Evolutionary conservation across 2,888 invertebrate genomes (phyloP), one percentile per base, ranked within the genome.

Genomic region (Notodonta ziczac): DNA sequence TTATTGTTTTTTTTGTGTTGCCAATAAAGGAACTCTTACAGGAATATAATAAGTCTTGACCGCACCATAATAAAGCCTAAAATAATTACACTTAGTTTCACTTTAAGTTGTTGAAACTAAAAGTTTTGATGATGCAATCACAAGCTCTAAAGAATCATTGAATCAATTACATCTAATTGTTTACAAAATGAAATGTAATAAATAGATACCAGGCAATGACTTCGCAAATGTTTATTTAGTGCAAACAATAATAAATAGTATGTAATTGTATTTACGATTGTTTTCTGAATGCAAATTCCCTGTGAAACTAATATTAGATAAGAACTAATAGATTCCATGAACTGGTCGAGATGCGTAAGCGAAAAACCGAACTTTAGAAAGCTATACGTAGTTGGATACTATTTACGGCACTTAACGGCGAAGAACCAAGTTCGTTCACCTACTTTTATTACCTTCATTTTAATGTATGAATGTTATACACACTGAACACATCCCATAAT

Each of bases 371-470:
- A 69, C 64, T 74, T 73, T 67, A 69, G 73, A 80, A 74, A 74
- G 73, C 76, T 54, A 53, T 16, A 6, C 2, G 24, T 9, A 77
- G 61, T 39, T 14, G 58, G 63, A 61, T 56, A 67, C 66, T 69
- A 75, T 75, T 76, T 74, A 72, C 71, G 60, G 70, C 77, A 24
- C 24, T 24, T 24, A 24, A 24, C 24, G 52, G 7, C 35, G 52
- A 54, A 56, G 61, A 69, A 65, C 56, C 39, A 46, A 72, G 81
- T 81, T 81, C 80, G 78, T 77, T 85, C 74, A 79, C 81, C 80
- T 75, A 77, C 61, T 71, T 70, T 63, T 50, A 60, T 40, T 54
- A 54, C 52, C 1, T 44, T 59, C 56, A 6, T 35, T 60, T 56
- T 56, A 63, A 50, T 63, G 6, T 52, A 60, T 56, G 54, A 55